Evolutionary conservation across 2,113 vertebrate species (phyloP), one percentile per base, ranked within the genome.

Genomic region (Labeo rohita): DNA sequence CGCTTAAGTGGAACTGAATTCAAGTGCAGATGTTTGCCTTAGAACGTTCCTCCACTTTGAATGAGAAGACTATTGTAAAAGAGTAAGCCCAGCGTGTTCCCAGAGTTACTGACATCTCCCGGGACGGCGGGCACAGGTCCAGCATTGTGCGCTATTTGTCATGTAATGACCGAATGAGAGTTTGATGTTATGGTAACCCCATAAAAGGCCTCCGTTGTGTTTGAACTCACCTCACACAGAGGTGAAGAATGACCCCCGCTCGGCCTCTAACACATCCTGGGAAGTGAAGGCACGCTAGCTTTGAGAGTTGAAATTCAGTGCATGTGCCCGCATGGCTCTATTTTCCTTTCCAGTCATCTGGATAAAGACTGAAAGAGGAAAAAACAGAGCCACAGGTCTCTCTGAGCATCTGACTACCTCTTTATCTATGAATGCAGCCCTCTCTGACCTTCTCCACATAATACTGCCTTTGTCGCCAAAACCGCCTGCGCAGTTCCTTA

Each of bases 291-390:
- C 72, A 83, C 72, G 21, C 36, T 61, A 61, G 72, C 59, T 65
- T 72, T 43, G 39, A 72, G 78, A 85, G 84, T 65, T 85, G 59
- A 79, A 83, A 84, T 47, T 39, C 83, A 79, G 79, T 83, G 84
- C 80, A 83, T 72, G 74, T 77, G 88, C 21, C 77, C 45, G 18
- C 65, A 82, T 43, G 80, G 8, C 59, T 68, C n/a, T 78, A 79
- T 90, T 90, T 90, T 86, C 81, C n/a, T 89, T 85, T 84, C 59
- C 80, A 86, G 73, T 89, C 86, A 81, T 89, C 80, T 89, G 88
- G 87, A 84, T 80, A 86, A 87, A 82, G n/a, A 79, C 18, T 6
- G 54, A n/a, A 56, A 49, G 76, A 70, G 78, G 45, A 59, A 28
- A 77, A 68, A 72, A 50, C 47, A 28, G 18, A 68, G 52, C 47